Conservation (phyloP, 2,888 invertebrate genomes). For the Piscicola geometra region DNA sequence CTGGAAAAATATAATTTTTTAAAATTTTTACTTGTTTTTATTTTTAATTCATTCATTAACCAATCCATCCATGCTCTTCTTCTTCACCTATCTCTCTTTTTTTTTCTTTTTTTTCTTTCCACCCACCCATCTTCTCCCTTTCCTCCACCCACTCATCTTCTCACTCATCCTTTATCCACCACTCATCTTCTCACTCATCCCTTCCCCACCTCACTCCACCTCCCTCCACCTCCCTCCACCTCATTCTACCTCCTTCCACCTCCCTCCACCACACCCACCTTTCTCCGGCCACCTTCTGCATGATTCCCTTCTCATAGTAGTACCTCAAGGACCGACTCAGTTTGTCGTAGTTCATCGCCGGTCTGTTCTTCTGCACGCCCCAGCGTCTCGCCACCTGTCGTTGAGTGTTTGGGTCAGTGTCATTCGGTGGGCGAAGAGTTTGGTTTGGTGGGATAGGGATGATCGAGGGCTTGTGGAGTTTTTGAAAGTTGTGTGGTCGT, state of each 20-base stretch:
- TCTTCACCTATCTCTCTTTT: too few species aligned
- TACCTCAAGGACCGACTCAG: slow-evolving; percentile 86
- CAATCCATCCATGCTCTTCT: too few species aligned
- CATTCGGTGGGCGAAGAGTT: too few species aligned
- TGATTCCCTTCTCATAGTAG: slow-evolving; percentile 96
- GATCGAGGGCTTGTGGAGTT: too few species aligned
- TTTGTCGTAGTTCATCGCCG: slow-evolving; percentile 96
- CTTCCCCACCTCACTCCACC: background rate
- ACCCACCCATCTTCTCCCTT: too few species aligned
- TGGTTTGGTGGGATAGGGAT: too few species aligned
- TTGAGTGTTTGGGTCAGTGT: too few species aligned
- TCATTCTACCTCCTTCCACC: background rate
- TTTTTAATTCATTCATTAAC: too few species aligned
- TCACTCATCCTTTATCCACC: background rate
- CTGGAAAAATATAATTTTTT: too few species aligned
- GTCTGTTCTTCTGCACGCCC: slow-evolving; percentile 92
- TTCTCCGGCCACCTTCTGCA: slow-evolving; percentile 89
- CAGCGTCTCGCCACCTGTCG: slow-evolving; percentile 74
- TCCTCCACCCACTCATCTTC: background rate
- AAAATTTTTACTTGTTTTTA: too few species aligned
- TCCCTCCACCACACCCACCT: slow-evolving; percentile 58
- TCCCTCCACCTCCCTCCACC: background rate
- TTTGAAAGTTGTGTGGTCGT: too few species aligned
- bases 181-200: background rate
- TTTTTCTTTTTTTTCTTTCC: too few species aligned